Evolutionary conservation across 2,888 invertebrate genomes (phyloP), one percentile per base, ranked within the genome.

Genomic region (Acronicta psi): DNA sequence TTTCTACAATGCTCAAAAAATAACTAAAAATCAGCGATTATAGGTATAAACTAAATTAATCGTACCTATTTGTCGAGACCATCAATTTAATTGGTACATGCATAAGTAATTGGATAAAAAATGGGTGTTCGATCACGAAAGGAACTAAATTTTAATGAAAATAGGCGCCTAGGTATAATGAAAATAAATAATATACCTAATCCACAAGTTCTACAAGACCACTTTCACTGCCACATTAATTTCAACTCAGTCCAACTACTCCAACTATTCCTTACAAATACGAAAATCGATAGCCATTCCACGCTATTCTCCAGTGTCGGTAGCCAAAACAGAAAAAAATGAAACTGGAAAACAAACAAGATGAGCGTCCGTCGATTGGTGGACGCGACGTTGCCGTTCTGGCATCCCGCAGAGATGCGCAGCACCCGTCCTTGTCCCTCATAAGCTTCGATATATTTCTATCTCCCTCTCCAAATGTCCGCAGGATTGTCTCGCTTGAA

Each of bases 401-500:
- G 88, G 81, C 81, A 84, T 86, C 87, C 87, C 83, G 86, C 84
- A 76, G 85, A 93, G 93, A 92, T 91, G 87, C 83, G 82, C 80
- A 81, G 77, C 75, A 57, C 70, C 70, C 59, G 61, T 87, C 89
- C 63, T 78, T 69, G 47, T 91, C 79, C 40, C 73, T 56, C 85
- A 2, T 10, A 4, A 0, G 2, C 13, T 46, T 58, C 65, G 67
- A 63, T 49, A 36, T 81, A 73, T 52, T 0, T 16, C 75, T 65
- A 13, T 89, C 90, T 75, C 86, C 74, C 67, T 91, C 85, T 73
- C 74, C 62, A 78, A 79, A 84, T 82, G 88, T 91, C 89, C 87
- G 90, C 92, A 92, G 89, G 90, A 93, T 91, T 88, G 93, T 92
- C 85, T 88, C 91, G 92, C 91, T 93, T 92, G 75, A 91, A 92